Evolutionary conservation across 2,888 invertebrate species (phyloP), one percentile per base, ranked within the genome.

Genomic region (Aricia artaxerxes): DNA sequence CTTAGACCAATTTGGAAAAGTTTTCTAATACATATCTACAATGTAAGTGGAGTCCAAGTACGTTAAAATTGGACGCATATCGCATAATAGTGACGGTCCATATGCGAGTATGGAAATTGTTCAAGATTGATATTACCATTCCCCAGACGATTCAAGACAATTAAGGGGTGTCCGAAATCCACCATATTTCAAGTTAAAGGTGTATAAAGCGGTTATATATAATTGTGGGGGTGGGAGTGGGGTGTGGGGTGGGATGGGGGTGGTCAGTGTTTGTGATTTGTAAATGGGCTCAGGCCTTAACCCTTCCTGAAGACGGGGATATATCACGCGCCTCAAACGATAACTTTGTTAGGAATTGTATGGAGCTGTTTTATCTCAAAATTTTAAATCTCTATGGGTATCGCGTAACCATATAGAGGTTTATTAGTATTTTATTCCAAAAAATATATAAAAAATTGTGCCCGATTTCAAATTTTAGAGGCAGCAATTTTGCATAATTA

Each of bases 211-310:
- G 88, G 89, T 88, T 88, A 88, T 87, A 86, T 88, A 87, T 90
- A 91, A 90, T 90, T 90, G 90, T 88, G 85, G 85, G 85, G 83
- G 86, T 78, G 81, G 78, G 82, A 80, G 85, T 83, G 82, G 81
- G 78, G 81, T 81, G 81, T 81, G 83, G 88, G 93, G 89, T 90
- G 94, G 2, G 64, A 61, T 11, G 81, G 83, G 88, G 93, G 90
- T 91, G 94, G 94, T 94, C 94, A 94, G 91, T 94, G 93, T 94
- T 94, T 94, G 94, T 94, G 94, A 94, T 94, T 94, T 94, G 94
- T 94, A 94, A 94, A 94, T 93, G 93, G 94, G 93, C 88, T 91
- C 91, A 91, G 92, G 91, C 93, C 93, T 93, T 92, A 90, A 92
- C 92, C 94, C 93, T 93, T 93, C 89, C 91, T 90, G 90, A 90